A percentile compares a stretch with the other conserved stretches of the same genome.
Evolutionary conservation across 1,140 invertebrate genomes (phyloP).

Genomic region (Neodiprion pinetum): DNA sequence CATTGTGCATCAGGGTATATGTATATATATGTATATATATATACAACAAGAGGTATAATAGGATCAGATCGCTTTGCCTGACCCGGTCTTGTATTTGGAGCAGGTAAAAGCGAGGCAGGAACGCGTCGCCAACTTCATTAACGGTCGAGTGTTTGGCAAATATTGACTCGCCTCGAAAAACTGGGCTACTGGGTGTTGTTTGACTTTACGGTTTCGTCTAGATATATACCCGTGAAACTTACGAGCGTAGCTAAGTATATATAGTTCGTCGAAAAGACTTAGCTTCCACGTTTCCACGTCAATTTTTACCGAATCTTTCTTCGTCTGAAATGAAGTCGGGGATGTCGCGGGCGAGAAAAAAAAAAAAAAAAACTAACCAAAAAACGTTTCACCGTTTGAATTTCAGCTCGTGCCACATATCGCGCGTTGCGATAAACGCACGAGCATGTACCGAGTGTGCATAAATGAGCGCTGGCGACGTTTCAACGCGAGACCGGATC

Average conservation of each 20-base stretch:
- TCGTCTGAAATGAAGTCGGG: slow-evolving; percentile 9
- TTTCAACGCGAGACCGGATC: too few species aligned
- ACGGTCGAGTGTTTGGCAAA: slow-evolving; percentile 53
- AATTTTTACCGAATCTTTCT: neutral
- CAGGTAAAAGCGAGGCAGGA: slow-evolving; percentile 36
- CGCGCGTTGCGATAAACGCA: too few species aligned
- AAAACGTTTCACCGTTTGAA: too few species aligned
- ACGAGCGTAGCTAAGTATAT: neutral
- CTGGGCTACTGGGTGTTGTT: slow-evolving; percentile 42
- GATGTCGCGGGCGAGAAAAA: neutral
- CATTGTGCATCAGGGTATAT: too few species aligned
- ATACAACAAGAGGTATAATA: too few species aligned
- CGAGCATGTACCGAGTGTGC: too few species aligned
- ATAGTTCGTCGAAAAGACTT: neutral
- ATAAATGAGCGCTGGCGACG: too few species aligned
- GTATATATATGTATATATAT: too few species aligned
- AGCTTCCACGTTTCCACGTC: slow-evolving; percentile 3
- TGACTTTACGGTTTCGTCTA: neutral
- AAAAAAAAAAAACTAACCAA: too few species aligned
- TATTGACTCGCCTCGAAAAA: slow-evolving; percentile 54
- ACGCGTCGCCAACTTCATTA: slow-evolving; percentile 50
- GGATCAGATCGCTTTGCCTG: slow-evolving; percentile 10
- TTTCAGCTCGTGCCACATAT: too few species aligned
- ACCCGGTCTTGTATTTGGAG: slow-evolving; percentile 44
- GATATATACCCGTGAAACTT: too few species aligned